These are phyloP conservation scores for Aleadryas rufinucha DNA, from an alignment of 2,113 vertebrate species.

Conservation along the genomic window DNA sequence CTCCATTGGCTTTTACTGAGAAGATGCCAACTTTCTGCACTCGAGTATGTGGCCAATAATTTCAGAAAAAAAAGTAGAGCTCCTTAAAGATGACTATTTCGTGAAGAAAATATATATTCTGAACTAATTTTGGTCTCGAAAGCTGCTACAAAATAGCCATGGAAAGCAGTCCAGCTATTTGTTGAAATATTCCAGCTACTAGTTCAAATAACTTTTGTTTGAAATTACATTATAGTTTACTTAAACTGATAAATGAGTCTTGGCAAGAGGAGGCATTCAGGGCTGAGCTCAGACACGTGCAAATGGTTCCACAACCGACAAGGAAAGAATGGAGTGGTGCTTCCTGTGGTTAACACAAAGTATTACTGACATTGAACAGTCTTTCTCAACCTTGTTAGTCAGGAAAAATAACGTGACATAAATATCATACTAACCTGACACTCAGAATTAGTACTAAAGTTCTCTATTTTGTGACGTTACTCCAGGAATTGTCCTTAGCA, in stretches of 20 bases:
- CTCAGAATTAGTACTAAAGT: neutral
- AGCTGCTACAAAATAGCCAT: neutral
- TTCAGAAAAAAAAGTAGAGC: neutral
- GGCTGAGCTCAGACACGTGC: neutral
- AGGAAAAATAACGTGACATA: neutral
- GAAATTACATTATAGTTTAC: constrained; percentile 39
- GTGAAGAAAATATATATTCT: neutral
- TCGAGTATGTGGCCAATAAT: neutral
- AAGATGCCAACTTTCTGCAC: neutral
- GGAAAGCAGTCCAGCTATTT: neutral
- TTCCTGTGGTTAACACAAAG: neutral
- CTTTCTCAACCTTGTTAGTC: neutral
- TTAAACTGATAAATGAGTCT: constrained; percentile 14
- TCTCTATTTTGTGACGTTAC: neutral
- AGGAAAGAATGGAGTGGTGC: neutral
- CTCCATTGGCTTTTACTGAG: neutral
- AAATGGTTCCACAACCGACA: neutral
- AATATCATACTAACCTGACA: neutral
- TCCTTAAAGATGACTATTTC: neutral
- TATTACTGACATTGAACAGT: neutral
- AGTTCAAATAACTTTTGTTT: constrained; percentile 39
- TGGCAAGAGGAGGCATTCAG: neutral
- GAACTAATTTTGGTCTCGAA: neutral
- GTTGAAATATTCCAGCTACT: constrained; percentile 21
- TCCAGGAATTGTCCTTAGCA: neutral